phyloP scores from a whole-genome alignment of 2,113 vertebrate species.

The Elephantulus edwardii region DNA sequence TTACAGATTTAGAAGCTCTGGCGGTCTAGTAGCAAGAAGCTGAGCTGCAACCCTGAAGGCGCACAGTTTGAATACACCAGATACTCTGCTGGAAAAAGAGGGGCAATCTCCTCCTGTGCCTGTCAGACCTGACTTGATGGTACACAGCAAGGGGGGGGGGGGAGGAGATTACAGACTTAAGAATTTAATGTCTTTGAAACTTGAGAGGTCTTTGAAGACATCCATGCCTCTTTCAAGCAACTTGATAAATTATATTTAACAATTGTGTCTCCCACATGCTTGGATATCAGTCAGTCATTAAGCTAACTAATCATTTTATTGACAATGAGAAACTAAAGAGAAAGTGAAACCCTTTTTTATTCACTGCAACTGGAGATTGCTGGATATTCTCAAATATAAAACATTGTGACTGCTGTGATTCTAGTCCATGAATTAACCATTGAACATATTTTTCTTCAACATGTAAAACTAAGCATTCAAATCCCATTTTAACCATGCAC shows the following conservation, averaged over 20 bases:
- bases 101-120: too few relatives aligned
- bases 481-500: conserved; percentile 13
- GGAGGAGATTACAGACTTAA: neutral
- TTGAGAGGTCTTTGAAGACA: neutral
- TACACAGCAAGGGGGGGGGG: too few relatives aligned
- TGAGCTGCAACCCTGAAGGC: too few relatives aligned
- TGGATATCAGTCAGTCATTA: neutral
- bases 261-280: neutral
- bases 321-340: neutral
- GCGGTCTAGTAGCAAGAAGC: too few relatives aligned
- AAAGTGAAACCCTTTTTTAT: neutral
- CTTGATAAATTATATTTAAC: neutral
- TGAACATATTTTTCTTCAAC: neutral
- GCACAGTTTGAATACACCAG: too few relatives aligned
- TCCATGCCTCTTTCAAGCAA: neutral
- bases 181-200: neutral
- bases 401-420: neutral
- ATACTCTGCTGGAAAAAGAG: too few relatives aligned
- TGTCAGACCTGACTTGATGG: too few relatives aligned
- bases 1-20: too few relatives aligned
- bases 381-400: neutral
- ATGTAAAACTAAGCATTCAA: neutral
- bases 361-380: neutral
- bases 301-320: conserved; percentile 26
- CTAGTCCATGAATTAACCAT: neutral